A percentile compares a stretch with the other conserved stretches of the same genome.
phyloP scores from a whole-genome alignment of 1,140 invertebrate genomes.

The Myzus persicae region DNA sequence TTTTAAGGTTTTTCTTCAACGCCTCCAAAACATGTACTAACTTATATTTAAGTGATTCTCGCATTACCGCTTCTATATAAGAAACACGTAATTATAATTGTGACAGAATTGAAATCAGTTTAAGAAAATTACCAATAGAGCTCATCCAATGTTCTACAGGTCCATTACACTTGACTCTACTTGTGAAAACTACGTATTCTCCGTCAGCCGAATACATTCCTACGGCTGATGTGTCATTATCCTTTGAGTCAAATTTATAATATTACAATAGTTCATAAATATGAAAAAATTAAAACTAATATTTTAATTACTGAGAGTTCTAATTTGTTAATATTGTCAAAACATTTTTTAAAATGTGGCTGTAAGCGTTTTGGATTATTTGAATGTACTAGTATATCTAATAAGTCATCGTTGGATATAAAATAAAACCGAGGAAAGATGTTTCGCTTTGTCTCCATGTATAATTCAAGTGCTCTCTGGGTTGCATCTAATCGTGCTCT shows the following conservation, averaged over 20 bases:
- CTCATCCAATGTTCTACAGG: slow-evolving; percentile 77
- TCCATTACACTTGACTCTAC: slow-evolving; percentile 63
- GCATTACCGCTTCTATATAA: neutral
- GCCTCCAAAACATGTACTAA: neutral
- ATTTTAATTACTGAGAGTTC: slow-evolving; percentile 40
- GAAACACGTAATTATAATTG: neutral
- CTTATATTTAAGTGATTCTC: neutral
- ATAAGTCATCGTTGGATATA: slow-evolving; percentile 86
- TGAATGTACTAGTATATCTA: slow-evolving; percentile 85
- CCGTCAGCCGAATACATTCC: slow-evolving; percentile 84
- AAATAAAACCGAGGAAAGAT: slow-evolving; percentile 87
- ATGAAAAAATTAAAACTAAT: neutral
- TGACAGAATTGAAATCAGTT: neutral
- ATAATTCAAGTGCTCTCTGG: slow-evolving; percentile 76
- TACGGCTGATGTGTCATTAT: slow-evolving; percentile 66
- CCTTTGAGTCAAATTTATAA: slow-evolving; percentile 58
- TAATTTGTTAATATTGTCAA: slow-evolving; percentile 78
- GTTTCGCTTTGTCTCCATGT: slow-evolving; percentile 84
- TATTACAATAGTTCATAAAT: neutral
- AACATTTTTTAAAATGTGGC: slow-evolving; percentile 77
- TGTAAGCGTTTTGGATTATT: slow-evolving; percentile 83
- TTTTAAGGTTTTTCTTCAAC: slow-evolving; percentile 70
- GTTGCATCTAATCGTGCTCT: neutral
- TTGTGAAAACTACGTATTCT: slow-evolving; percentile 78
- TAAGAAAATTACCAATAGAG: slow-evolving; percentile 68